A percentile compares a stretch with the other conserved stretches of the same genome.
These are phyloP conservation scores for Carlito syrichta DNA, from an alignment of 2,113 vertebrate species.

Conservation along the genomic window DNA sequence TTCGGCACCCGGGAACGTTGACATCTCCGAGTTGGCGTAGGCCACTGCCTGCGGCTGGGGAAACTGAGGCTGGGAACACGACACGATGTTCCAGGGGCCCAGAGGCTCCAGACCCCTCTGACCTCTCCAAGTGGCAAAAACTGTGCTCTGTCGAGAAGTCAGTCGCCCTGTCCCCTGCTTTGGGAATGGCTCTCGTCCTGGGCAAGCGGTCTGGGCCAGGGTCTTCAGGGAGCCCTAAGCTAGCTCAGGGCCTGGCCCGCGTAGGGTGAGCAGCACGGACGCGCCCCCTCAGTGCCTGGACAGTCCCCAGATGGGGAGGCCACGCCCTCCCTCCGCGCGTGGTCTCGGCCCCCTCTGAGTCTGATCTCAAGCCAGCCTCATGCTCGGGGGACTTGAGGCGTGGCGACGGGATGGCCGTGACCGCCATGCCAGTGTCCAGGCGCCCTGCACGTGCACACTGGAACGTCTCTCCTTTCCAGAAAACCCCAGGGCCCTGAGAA, in stretches of 20 bases:
- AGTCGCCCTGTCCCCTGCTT: background rate
- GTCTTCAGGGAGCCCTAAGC: background rate
- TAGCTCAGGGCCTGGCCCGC: background rate
- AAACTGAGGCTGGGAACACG: background rate
- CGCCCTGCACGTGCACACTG: rapidly evolving
- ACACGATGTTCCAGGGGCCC: background rate
- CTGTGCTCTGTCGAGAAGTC: background rate
- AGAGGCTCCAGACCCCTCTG: background rate
- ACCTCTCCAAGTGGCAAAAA: background rate
- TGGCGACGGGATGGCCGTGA: rapidly evolving
- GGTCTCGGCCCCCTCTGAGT: background rate
- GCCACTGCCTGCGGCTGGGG: too few relatives aligned
- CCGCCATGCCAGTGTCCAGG: background rate
- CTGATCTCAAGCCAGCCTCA: background rate
- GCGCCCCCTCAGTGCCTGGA: background rate
- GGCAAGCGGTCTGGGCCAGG: too few relatives aligned
- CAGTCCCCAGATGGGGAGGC: background rate
- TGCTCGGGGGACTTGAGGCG: background rate
- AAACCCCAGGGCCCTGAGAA: background rate
- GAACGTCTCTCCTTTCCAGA: background rate
- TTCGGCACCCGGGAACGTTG: background rate
- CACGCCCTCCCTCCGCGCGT: background rate
- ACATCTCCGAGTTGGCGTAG: background rate
- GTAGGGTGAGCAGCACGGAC: background rate
- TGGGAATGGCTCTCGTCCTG: background rate